Evolutionary conservation across 2,888 invertebrate species (phyloP), one percentile per base, ranked within the genome.

Genomic region (Megastigmus dorsalis): DNA sequence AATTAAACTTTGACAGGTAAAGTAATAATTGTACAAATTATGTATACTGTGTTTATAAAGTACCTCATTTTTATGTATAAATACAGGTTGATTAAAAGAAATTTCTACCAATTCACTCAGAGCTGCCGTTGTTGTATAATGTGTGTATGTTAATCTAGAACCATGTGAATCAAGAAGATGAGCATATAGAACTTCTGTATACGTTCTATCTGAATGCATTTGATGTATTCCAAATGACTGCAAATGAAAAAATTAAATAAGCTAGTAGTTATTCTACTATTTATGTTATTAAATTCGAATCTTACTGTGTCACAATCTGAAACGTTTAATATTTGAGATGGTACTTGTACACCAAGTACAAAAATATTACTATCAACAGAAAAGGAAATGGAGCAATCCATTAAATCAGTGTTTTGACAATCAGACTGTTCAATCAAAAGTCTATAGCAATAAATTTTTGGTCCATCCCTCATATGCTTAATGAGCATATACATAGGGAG

Each of bases 301-400:
- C 30, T 57, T 71, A 71, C 72, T n/a, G 52, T 13, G 48, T 57
- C 9, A 26, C 5, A 41, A 13, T 74, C 38, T 7, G 45, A 6
- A 50, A 28, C 52, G 52, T 52, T 41, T 6, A 38, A 30, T 43
- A 93, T 92, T 84, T 95, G 95, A 2, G 95, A 93, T 2, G 94
- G 94, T 74, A 95, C 93, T 91, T 93, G 92, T 59, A 93, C 91
- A 30, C 93, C 95, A 79, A 92, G 90, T 55, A 95, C 90, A 84
- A 94, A 94, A 80, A 95, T 93, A 84, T 94, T 94, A 84, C 93
- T 93, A 84, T 95, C 94, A 54, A 94, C 95, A 83, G 93, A 93
- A 85, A 95, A 95, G 3, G 94, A 94, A 28, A 95, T 91, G 7
- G 93, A 93, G 83, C 94, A 94, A 85, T 95, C 95, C 60, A 95